These are phyloP conservation scores for Caenorhabditis uteleia DNA, from an alignment of 2,888 invertebrate species.

Conservation along the genomic window DNA sequence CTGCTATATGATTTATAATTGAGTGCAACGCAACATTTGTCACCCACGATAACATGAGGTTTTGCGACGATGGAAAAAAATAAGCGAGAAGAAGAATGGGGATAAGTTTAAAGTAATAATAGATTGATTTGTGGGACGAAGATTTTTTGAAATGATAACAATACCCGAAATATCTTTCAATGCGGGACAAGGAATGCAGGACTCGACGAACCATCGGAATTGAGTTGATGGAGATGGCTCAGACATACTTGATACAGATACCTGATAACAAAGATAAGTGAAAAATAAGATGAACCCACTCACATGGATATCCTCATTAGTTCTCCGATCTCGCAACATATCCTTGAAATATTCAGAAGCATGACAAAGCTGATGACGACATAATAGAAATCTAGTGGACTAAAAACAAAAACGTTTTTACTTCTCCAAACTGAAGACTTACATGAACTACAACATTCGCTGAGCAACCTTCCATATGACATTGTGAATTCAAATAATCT, in stretches of 20 bases:
- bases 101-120: background rate
- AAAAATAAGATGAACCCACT: constrained; percentile 1
- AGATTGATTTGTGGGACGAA: background rate
- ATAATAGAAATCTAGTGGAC: constrained; percentile 65
- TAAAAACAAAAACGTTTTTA: constrained; percentile 22
- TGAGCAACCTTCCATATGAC: constrained; percentile 66
- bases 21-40: constrained; percentile 8
- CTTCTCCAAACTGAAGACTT: constrained; percentile 9
- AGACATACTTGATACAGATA: constrained; percentile 46
- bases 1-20: background rate
- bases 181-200: constrained; percentile 63
- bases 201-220: constrained; percentile 67
- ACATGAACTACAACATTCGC: constrained; percentile 65
- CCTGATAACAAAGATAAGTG: constrained; percentile 6
- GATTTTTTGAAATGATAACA: background rate
- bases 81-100: background rate
- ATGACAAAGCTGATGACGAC: constrained; percentile 67
- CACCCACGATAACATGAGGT: constrained; percentile 1
- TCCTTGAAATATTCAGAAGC: constrained; percentile 66
- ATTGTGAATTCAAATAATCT: constrained; percentile 66
- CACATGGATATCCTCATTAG: constrained; percentile 41
- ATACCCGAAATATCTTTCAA: constrained; percentile 64
- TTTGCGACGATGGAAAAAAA: background rate
- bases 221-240: constrained; percentile 53
- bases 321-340: constrained; percentile 35